Evolutionary conservation across 2,113 vertebrate genomes (phyloP).

Genomic region (Panurus biarmicus): DNA sequence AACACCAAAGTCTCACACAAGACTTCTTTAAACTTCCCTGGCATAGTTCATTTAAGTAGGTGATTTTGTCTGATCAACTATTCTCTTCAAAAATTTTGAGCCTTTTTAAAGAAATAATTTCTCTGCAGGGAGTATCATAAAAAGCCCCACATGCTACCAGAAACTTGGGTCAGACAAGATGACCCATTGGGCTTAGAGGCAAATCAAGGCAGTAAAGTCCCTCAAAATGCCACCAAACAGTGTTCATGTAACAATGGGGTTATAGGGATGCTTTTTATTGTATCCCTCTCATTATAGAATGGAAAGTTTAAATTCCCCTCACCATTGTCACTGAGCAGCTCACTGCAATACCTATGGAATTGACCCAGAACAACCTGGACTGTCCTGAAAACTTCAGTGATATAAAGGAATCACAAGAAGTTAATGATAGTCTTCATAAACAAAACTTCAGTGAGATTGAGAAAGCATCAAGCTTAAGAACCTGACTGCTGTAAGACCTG

Average conservation of each 20-base stretch:
- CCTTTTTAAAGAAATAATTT: background rate
- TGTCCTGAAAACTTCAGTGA: background rate
- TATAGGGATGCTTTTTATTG: background rate
- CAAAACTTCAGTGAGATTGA: background rate
- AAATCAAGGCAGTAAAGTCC: background rate
- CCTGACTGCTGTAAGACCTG: background rate
- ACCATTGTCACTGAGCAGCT: background rate
- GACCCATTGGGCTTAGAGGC: accelerated
- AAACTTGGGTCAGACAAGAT: background rate
- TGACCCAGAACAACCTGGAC: background rate
- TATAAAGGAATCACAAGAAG: background rate
- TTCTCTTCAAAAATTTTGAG: background rate
- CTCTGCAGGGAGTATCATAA: background rate
- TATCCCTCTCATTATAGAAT: background rate
- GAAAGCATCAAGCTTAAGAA: background rate
- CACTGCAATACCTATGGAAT: background rate
- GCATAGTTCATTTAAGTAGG: background rate
- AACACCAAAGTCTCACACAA: background rate
- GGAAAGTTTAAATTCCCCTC: background rate
- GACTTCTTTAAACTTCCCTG: background rate
- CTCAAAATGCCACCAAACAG: background rate
- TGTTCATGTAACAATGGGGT: background rate
- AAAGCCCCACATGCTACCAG: background rate
- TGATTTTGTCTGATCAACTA: background rate
- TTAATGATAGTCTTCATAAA: background rate